Evolutionary conservation across 2,888 invertebrate species (phyloP).

Genomic region (Scrobipalpa atriplicella): DNA sequence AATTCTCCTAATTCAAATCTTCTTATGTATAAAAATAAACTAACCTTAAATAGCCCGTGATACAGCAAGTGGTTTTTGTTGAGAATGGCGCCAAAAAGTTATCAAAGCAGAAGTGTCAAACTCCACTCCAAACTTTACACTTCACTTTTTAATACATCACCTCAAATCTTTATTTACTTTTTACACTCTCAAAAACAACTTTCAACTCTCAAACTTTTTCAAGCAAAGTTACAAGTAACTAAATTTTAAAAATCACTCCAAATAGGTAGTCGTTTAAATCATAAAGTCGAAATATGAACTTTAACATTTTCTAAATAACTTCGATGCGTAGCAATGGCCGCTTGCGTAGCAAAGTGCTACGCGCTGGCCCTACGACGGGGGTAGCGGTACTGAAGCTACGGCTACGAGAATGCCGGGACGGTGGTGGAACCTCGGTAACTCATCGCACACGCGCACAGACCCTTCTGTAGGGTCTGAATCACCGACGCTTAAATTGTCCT

Average conservation of each 20-base stretch:
- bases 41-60: background rate
- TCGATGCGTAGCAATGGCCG: background rate
- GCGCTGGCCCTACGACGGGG: constrained; percentile 1
- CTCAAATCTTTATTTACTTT: background rate
- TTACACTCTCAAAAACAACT: background rate
- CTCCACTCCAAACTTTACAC: constrained; percentile 3
- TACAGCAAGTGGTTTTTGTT: background rate
- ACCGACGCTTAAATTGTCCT: too few species aligned
- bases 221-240: background rate
- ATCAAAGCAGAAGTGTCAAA: background rate
- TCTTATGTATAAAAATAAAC: background rate
- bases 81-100: constrained; percentile 10
- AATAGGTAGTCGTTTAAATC: background rate
- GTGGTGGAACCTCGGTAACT: background rate
- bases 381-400: constrained; percentile 2
- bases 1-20: too few species aligned
- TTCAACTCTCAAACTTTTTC: background rate
- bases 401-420: background rate
- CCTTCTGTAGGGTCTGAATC: background rate
- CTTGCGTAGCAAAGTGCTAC: background rate
- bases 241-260: background rate
- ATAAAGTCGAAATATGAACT: background rate
- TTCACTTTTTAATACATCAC: background rate
- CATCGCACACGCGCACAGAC: constrained; percentile 13
- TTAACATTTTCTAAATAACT: background rate